These are phyloP conservation scores for Tipula helvola DNA, from an alignment of 2,888 invertebrate genomes.

Conservation along the genomic window DNA sequence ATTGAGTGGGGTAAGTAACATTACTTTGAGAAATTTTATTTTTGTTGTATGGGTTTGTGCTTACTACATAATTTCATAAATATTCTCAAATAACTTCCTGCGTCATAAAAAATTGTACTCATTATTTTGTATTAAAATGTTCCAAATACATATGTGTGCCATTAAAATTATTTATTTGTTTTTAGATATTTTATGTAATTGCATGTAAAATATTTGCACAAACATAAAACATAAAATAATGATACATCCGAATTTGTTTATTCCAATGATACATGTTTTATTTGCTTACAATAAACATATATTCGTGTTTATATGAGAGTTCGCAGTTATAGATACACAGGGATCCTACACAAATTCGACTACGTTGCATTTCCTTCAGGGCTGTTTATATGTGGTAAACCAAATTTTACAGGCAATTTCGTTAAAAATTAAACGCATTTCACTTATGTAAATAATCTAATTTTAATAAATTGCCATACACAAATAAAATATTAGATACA, in stretches of 20 bases:
- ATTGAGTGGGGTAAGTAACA: too few species aligned
- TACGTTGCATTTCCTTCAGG: too few species aligned
- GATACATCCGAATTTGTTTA: neutral
- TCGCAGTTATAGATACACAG: neutral
- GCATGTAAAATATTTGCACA: neutral
- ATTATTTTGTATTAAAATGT: too few species aligned
- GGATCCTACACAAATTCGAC: neutral
- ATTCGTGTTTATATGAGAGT: neutral
- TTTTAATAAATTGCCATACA: neutral
- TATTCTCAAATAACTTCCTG: too few species aligned
- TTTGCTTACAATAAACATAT: neutral
- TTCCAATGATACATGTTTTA: neutral
- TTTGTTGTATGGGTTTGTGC: too few species aligned
- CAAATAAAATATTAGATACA: too few species aligned
- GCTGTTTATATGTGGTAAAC: too few species aligned
- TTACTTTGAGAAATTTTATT: too few species aligned
- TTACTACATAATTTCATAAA: too few species aligned
- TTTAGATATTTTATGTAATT: neutral
- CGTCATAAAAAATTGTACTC: too few species aligned
- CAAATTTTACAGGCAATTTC: neutral
- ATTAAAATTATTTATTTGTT: neutral
- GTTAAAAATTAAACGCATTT: neutral
- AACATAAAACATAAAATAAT: neutral
- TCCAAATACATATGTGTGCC: neutral
- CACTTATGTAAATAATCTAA: neutral